Conservation (phyloP, 2,113 vertebrate species). For the Megaleporinus macrocephalus region DNA sequence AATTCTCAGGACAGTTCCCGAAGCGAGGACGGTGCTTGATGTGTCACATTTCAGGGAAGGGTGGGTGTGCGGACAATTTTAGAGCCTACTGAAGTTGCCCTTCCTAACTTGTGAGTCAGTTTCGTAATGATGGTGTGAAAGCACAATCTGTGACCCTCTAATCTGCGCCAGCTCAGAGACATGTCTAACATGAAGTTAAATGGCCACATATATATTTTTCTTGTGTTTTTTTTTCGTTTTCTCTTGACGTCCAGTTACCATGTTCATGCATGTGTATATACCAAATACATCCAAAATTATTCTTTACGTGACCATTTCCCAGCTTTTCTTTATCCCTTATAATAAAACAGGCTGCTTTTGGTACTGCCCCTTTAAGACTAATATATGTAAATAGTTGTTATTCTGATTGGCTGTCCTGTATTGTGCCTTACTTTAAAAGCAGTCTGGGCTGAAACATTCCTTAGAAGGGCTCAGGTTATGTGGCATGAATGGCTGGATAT, state of each 20-base stretch:
- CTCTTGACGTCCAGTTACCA: no score
- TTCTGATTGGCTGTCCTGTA: not conserved
- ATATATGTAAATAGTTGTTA: not conserved
- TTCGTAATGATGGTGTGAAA: slow-evolving; percentile 16
- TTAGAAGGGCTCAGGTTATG: no score
- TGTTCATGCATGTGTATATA: no score
- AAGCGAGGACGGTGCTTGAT: slow-evolving; percentile 4
- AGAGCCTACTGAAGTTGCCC: not conserved
- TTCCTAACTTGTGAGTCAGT: slow-evolving; percentile 15
- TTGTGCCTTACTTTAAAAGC: no score
- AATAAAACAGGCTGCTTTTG: not conserved
- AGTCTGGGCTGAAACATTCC: no score
- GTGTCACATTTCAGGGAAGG: not conserved
- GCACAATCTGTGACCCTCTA: slow-evolving; percentile 6
- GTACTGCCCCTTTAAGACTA: no score
- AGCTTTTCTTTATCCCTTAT: not conserved
- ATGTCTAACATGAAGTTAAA: not conserved
- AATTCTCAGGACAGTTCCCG: not conserved
- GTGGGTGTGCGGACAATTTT: slow-evolving; percentile 11
- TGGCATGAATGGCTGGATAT: no score
- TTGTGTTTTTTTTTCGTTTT: no score
- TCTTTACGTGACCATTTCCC: no score
- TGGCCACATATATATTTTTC: no score
- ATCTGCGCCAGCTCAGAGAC: not conserved
- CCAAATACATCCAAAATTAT: not conserved